A percentile compares a stretch with the other conserved stretches of the same genome.
These are phyloP conservation scores for Syngnathus floridae DNA, from an alignment of 2,113 vertebrate genomes.

Conservation along the genomic window DNA sequence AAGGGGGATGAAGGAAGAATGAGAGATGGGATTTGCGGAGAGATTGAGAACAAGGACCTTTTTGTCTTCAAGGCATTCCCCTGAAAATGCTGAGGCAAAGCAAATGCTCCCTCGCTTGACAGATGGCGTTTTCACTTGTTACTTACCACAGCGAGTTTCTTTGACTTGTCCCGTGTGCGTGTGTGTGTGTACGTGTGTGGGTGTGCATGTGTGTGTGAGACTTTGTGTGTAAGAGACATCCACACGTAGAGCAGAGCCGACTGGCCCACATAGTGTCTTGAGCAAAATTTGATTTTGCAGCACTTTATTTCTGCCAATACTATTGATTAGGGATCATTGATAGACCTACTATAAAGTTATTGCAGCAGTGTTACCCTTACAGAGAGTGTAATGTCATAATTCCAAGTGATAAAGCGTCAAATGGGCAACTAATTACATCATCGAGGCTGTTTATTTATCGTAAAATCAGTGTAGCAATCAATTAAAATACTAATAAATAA, in stretches of 20 bases:
- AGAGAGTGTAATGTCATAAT: background rate
- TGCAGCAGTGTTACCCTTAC: background rate
- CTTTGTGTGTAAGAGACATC: conserved; percentile 1
- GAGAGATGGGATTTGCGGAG: conserved; percentile 66
- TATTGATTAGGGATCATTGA: background rate
- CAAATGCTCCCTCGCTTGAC: conserved; percentile 68
- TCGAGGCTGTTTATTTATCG: background rate
- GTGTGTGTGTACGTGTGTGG: conserved; percentile 13
- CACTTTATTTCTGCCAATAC: background rate
- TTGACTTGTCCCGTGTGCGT: conserved; percentile 42
- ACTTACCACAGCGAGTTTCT: conserved; percentile 70
- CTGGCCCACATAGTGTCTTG: background rate
- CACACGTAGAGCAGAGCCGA: background rate
- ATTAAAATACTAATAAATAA: no score
- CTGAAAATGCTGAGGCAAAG: conserved; percentile 72
- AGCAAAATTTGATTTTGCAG: background rate
- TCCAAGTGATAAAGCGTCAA: background rate
- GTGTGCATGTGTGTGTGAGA: conserved; percentile 13
- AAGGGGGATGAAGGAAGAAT: conserved; percentile 66
- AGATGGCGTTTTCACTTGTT: conserved; percentile 75
- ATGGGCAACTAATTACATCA: background rate
- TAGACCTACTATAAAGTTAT: background rate
- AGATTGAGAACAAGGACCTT: conserved; percentile 69
- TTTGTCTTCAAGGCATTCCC: conserved; percentile 76
- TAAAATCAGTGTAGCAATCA: background rate